These are phyloP conservation scores for Mus pahari DNA, from an alignment of 2,113 vertebrate genomes.

Conservation along the genomic window DNA sequence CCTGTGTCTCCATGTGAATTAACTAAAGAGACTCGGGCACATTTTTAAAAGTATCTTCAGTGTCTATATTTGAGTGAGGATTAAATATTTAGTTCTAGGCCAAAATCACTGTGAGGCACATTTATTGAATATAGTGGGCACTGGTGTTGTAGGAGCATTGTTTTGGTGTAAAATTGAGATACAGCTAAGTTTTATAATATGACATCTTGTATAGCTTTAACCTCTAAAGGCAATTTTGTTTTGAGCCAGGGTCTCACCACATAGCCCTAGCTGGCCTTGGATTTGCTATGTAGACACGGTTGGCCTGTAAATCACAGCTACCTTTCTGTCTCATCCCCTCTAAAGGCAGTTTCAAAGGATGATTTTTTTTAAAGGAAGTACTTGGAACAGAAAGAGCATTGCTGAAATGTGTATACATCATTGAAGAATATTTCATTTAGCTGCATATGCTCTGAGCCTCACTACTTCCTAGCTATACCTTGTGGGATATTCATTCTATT, in stretches of 20 bases:
- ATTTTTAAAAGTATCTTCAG: conserved; percentile 10
- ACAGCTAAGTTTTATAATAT: conserved; percentile 36
- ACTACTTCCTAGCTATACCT: neutral
- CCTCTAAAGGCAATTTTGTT: neutral
- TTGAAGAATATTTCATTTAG: neutral
- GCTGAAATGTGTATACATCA: neutral
- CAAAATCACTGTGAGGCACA: conserved; percentile 3
- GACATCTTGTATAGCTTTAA: conserved; percentile 29
- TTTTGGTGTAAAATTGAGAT: conserved; percentile 38
- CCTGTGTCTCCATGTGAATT: conserved; percentile 24
- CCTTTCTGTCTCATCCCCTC: neutral
- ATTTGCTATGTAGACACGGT: neutral
- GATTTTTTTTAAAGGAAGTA: neutral
- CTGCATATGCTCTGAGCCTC: neutral
- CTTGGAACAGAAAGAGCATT: neutral
- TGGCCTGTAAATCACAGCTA: neutral
- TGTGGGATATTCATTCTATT: neutral
- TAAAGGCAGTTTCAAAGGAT: neutral
- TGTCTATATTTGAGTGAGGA: conserved; percentile 31
- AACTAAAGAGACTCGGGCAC: neutral
- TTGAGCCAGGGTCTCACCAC: neutral
- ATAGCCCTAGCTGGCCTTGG: neutral
- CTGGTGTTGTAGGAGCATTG: neutral
- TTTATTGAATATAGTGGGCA: conserved; percentile 14
- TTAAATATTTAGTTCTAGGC: conserved; percentile 20